Conservation (phyloP, 2,113 vertebrate species). For the Cacatua alba region DNA sequence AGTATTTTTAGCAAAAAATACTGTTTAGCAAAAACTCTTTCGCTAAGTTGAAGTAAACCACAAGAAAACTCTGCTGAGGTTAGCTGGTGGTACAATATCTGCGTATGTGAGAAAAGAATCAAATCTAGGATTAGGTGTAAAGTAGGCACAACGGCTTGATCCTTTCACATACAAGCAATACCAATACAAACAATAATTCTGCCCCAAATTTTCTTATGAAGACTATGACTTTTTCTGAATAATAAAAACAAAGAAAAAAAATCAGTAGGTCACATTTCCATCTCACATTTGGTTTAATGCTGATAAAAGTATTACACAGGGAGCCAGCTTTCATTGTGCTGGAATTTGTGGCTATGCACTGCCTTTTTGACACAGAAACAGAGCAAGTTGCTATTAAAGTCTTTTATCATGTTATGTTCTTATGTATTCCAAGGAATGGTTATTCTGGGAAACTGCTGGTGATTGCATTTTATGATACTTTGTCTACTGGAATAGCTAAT, state of each 20-base stretch:
- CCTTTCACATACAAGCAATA: neutral
- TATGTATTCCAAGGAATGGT: neutral
- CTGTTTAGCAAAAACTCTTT: too few relatives aligned
- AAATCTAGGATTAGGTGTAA: neutral
- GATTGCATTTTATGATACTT: neutral
- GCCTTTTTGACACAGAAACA: neutral
- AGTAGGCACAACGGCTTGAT: neutral
- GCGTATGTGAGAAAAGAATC: neutral
- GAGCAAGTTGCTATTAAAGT: neutral
- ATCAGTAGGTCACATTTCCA: neutral
- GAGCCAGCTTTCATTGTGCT: neutral
- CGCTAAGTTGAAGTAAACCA: too few relatives aligned
- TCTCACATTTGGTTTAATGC: neutral
- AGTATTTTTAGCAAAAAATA: too few relatives aligned
- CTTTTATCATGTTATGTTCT: neutral
- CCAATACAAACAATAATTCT: neutral
- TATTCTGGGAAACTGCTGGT: constrained; percentile 16
- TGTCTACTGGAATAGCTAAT: constrained; percentile 29
- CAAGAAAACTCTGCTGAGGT: neutral
- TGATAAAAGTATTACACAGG: neutral
- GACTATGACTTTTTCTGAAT: rapidly evolving
- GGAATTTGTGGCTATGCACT: neutral
- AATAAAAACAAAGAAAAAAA: neutral
- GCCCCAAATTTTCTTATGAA: neutral
- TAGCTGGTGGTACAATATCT: neutral